These are phyloP conservation scores for Oscheius onirici DNA, from an alignment of 2,888 invertebrate species.

Conservation along the genomic window DNA sequence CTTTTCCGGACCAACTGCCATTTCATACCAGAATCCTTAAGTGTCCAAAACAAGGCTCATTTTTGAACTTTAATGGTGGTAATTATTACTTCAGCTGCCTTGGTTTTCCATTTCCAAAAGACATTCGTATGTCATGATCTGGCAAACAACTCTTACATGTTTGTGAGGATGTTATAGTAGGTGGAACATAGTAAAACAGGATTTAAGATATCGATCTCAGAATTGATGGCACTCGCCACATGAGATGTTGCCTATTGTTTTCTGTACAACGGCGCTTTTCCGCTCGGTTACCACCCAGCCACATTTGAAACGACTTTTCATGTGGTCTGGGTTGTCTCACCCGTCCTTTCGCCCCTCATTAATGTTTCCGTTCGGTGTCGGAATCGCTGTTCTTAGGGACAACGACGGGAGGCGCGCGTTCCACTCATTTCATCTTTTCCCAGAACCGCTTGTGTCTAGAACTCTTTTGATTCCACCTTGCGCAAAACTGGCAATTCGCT, in stretches of 20 bases:
- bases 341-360: constrained; percentile 25
- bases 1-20: background rate
- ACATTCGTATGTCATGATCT: background rate
- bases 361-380: constrained; percentile 16
- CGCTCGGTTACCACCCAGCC: background rate
- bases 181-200: constrained; percentile 21
- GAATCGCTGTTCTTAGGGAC: constrained; percentile 25
- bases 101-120: constrained; percentile 22
- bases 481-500: constrained; percentile 31
- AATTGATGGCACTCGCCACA: constrained; percentile 15
- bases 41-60: constrained; percentile 2
- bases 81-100: constrained; percentile 25
- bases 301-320: background rate
- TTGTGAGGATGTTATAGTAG: background rate
- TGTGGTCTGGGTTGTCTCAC: constrained; percentile 11
- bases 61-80: background rate
- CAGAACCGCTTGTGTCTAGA: background rate
- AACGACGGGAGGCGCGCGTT: constrained; percentile 17
- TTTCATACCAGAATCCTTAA: background rate
- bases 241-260: constrained; percentile 7
- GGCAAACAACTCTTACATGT: background rate
- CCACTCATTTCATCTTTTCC: constrained; percentile 3
- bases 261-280: background rate
- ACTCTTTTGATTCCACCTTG: background rate
- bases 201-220: constrained; percentile 25